A percentile compares a stretch with the other conserved stretches of the same genome.
phyloP scores from a whole-genome alignment of 2,888 invertebrate species.

The Meloe dianella region DNA sequence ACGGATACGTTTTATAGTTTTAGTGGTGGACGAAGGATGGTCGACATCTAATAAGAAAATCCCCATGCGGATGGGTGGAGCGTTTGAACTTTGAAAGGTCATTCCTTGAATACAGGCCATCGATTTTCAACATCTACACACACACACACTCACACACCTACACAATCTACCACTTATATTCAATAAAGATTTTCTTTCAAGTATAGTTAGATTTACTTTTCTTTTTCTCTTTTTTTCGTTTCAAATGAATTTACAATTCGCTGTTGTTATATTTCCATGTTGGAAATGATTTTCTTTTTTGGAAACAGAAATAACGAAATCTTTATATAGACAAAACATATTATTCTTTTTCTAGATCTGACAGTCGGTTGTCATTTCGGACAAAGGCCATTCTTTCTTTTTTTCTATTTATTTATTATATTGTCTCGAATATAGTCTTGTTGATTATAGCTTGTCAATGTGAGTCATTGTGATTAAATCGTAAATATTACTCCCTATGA shows the following conservation, averaged over 20 bases:
- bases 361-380: too few relatives aligned
- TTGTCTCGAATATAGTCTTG: not conserved
- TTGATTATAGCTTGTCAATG: not conserved
- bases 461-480: not conserved
- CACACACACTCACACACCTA: conserved; percentile 4
- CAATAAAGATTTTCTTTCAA: conserved; percentile 7
- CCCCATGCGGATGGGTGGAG: conserved; percentile 6
- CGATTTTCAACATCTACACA: conserved; percentile 33
- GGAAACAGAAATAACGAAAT: not conserved
- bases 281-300: not conserved
- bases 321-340: not conserved
- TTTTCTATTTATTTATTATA: too few relatives aligned
- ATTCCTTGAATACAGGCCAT: conserved; percentile 36
- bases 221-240: too few relatives aligned
- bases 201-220: not conserved
- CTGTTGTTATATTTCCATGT: not conserved
- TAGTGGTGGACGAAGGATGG: not conserved
- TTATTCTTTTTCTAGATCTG: too few relatives aligned
- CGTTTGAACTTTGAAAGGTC: conserved; percentile 20
- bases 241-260: not conserved
- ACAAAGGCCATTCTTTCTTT: not conserved
- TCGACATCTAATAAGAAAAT: not conserved
- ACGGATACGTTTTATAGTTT: too few relatives aligned
- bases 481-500: not conserved
- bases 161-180: not conserved